Evolutionary conservation across 2,797 vertebrate genomes (phyloP), one percentile per base, ranked within the genome.

Genomic region (Leptodactylus fallax): DNA sequence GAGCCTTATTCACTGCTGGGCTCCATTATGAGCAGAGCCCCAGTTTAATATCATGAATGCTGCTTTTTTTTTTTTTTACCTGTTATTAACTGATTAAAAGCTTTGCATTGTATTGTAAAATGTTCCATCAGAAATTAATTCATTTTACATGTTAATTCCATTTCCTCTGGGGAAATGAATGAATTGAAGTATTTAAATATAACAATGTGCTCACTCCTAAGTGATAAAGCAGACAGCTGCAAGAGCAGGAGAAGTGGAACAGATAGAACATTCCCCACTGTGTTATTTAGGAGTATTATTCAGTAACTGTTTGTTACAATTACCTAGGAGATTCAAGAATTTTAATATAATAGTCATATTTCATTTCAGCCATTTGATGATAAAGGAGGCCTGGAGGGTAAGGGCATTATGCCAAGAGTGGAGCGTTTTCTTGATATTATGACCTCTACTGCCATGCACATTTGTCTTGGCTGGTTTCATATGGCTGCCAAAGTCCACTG

Each of bases 41-140:
- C 11, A 11, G 13, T 85, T 85, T 63, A 67, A 63, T 67, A 71
- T 23, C 25, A 56, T 55, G 7, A 36, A 71, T 80, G 21, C 65
- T 0, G 6, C 36, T 45, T 51, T 67, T 3, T 65, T 17, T 80
- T 45, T 86, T 27, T 77, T 84, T 17, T 51, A 85, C 72, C 71
- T 85, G 72, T 60, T 65, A 63, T 85, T 61, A 85, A 78, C 58
- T 85, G 58, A 85, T 72, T 86, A 69, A 69, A 80, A 80, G 45
- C 25, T 45, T 79, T 65, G 77, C 27, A 53, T 60, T 72, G 53
- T 81, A 71, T 47, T 79, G 47, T 45, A 71, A 47, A 80, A 80
- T 86, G 49, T 86, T 80, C 74, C 49, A 65, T 79, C 23, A 86
- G 27, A 69, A 86, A 80, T 80, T 47, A 86, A 79, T 79, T 85